phyloP scores from a whole-genome alignment of 2,888 invertebrate genomes.

The Leptopilina syphax region DNA sequence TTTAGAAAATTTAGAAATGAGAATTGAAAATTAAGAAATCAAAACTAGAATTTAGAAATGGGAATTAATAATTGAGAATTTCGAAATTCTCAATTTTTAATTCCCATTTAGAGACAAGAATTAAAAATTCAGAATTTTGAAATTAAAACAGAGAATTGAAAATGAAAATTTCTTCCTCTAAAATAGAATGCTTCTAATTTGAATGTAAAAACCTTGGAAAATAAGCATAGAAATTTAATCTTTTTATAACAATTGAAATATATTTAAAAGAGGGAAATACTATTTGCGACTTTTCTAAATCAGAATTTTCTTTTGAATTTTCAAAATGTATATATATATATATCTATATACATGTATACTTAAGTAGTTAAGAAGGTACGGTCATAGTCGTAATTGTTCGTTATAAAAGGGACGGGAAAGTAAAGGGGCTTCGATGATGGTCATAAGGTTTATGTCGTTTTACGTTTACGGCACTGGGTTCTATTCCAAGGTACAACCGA shows the following conservation, averaged over 20 bases:
- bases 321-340: not conserved
- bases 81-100: no score
- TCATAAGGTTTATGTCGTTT: slow-evolving; percentile 31
- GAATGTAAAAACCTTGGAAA: not conserved
- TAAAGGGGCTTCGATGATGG: slow-evolving; percentile 24
- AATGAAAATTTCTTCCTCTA: no score
- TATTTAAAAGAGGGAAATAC: not conserved
- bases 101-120: no score
- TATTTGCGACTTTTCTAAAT: slow-evolving; percentile 19
- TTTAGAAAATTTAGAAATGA: no score
- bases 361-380: slow-evolving; percentile 22
- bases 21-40: no score
- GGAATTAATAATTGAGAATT: no score
- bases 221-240: not conserved
- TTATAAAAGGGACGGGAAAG: slow-evolving; percentile 18
- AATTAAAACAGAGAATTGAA: no score
- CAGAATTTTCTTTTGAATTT: slow-evolving; percentile 25
- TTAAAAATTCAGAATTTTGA: no score
- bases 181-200: not conserved
- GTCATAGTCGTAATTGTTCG: slow-evolving; percentile 31
- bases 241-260: not conserved
- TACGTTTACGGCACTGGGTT: slow-evolving; percentile 42
- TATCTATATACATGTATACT: not conserved
- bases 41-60: no score
- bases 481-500: slow-evolving; percentile 46